These are phyloP conservation scores for Campylomormyrus numenius DNA, from an alignment of 2,113 vertebrate species.

Conservation along the genomic window DNA sequence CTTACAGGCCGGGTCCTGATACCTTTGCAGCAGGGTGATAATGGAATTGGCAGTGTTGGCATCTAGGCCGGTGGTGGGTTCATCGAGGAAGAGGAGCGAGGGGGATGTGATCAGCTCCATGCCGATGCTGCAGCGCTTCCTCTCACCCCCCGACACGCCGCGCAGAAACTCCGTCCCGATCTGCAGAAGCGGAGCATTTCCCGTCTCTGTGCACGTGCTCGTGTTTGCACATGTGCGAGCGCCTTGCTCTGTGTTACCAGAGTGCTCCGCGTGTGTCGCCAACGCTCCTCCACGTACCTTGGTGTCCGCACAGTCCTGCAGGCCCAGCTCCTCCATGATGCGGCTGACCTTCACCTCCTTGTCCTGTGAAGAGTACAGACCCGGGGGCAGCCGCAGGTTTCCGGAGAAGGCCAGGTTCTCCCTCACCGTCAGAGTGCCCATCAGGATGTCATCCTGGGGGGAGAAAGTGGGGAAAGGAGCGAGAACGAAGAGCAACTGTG, in stretches of 20 bases:
- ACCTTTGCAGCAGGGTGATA: slow-evolving; percentile 62
- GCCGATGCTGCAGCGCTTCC: slow-evolving; percentile 69
- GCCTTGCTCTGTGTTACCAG: background rate
- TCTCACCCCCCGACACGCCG: slow-evolving; percentile 67
- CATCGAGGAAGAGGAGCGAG: slow-evolving; percentile 66
- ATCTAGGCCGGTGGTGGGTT: slow-evolving; percentile 69
- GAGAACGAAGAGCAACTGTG: background rate
- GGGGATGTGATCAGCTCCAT: slow-evolving; percentile 69
- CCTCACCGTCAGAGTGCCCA: slow-evolving; percentile 62
- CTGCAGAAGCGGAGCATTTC: slow-evolving; percentile 29
- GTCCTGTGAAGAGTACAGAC: slow-evolving; percentile 40
- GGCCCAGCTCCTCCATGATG: slow-evolving; percentile 60
- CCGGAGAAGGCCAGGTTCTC: slow-evolving; percentile 70
- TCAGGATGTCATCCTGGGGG: slow-evolving; percentile 62
- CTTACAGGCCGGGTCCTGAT: background rate
- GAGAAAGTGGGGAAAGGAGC: background rate
- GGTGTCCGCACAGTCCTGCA: slow-evolving; percentile 60
- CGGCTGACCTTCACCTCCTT: slow-evolving; percentile 52
- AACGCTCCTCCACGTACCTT: slow-evolving; percentile 45
- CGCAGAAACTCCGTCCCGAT: slow-evolving; percentile 69
- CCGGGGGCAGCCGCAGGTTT: slow-evolving; percentile 55
- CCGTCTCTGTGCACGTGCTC: background rate
- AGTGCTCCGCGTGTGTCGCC: background rate
- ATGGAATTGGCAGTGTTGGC: slow-evolving; percentile 67
- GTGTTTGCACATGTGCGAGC: background rate